Percentiles rank a stretch among this genome's conserved stretches.
phyloP scores from a whole-genome alignment of 2,888 invertebrate species.

The Quadroppia sp. region DNA sequence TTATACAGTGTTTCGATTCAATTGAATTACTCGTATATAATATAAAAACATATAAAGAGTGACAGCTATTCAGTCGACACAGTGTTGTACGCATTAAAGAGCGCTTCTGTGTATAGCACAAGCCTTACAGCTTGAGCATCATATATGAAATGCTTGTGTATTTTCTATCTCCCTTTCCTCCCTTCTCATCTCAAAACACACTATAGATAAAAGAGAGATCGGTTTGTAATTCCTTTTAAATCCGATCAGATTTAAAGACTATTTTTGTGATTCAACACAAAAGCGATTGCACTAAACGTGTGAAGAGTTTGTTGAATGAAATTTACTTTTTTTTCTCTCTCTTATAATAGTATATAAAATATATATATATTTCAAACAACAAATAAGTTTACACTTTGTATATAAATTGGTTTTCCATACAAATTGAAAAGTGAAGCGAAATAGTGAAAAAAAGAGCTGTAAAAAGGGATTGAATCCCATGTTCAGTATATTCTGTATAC shows the following conservation, averaged over 20 bases:
- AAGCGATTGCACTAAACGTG: not conserved
- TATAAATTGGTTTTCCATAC: conserved; percentile 38
- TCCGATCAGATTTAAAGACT: conserved; percentile 31
- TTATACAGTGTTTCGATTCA: not conserved
- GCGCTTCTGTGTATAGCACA: conserved; percentile 12
- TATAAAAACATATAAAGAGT: not conserved
- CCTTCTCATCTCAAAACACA: not conserved
- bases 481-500: not conserved
- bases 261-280: conserved; percentile 14
- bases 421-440: conserved; percentile 36
- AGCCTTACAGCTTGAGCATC: not conserved
- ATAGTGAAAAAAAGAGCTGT: not conserved
- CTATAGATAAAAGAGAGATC: not conserved
- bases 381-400: conserved; percentile 24
- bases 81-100: conserved; percentile 25
- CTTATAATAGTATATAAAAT: not conserved
- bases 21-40: conserved; percentile 10
- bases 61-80: conserved; percentile 9
- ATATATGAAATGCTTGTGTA: not conserved
- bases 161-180: not conserved
- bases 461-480: not conserved
- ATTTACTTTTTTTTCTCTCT: not conserved
- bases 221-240: conserved; percentile 29
- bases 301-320: not conserved
- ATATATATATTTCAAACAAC: conserved; percentile 13